phyloP scores from a whole-genome alignment of 2,113 vertebrate genomes.

The Spheniscus mendiculus region DNA sequence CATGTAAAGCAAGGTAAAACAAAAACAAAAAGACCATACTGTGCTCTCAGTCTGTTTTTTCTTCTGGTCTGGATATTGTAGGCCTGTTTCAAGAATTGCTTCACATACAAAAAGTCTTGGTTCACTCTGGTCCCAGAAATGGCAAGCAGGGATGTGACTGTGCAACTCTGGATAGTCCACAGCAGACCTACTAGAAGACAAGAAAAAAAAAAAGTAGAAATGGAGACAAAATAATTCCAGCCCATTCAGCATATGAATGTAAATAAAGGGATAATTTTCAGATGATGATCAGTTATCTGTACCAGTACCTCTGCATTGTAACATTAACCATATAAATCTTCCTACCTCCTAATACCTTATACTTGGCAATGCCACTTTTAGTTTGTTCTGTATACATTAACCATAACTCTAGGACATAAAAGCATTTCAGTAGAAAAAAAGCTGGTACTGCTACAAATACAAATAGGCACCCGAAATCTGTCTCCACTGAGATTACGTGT shows the following conservation, averaged over 20 bases:
- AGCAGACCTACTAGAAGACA: slow-evolving; percentile 67
- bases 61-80: background rate
- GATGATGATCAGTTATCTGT: background rate
- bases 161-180: slow-evolving; percentile 70
- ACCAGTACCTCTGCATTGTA: background rate
- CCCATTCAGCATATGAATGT: background rate
- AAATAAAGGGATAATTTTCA: background rate
- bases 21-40: slow-evolving; percentile 47
- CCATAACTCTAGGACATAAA: background rate
- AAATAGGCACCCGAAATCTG: background rate
- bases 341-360: background rate
- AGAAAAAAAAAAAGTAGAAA: background rate
- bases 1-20: background rate
- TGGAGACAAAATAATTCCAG: background rate
- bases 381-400: background rate
- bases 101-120: slow-evolving; percentile 93
- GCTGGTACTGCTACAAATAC: background rate
- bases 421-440: background rate
- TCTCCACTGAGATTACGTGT: background rate
- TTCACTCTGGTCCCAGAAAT: slow-evolving; percentile 94
- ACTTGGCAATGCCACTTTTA: background rate
- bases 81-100: slow-evolving; percentile 61
- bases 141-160: slow-evolving; percentile 79
- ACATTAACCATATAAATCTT: background rate
- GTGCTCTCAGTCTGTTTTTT: background rate